Base-by-base conservation (phyloP, 2,888 invertebrate genomes). In the Chymomyza procnemis region DNA sequence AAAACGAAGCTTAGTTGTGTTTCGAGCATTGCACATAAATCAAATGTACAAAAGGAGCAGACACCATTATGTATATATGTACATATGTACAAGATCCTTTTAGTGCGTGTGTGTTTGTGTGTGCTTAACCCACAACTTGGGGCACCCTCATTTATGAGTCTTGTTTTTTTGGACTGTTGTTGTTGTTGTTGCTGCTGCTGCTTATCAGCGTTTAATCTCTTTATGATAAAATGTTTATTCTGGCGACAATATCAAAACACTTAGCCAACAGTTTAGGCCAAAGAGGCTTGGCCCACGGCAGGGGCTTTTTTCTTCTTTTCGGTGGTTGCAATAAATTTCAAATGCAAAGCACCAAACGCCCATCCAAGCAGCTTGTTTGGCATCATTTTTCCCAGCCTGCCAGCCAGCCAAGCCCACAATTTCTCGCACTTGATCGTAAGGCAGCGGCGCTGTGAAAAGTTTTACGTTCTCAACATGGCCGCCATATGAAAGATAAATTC, bases 191-290 rank as follows among this genome's bases (percentile, higher is more conserved):
- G 56, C 66, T 61, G 58, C 52, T 61, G 34, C 61, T 58, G 75
- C 74, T 85, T 81, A 85, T 86, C 78, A 75, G 70, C 75, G 71
- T 76, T 76, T 83, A 87, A 87, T 87, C 88, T 85, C 74, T 85
- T 88, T 85, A 83, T 88, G 83, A 83, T 81, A 79, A 83, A 87
- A 88, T 87, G 81, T 80, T 88, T 87, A 87, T 78, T 74, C 73
- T 72, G 67, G 66, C 78, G 76, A 79, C 82, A 79, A 73, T 76
- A 76, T 76, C 79, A 78, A 83, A 84, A 75, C 71, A 67, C 71
- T 68, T 71, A 62, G 59, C 56, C 52, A 74, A 57, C 62, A 66
- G 55, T 30, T 52, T 55, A 18, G 16, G 16, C 64, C 60, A 41
- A 41, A 41, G 47, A 56, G 30, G 46, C 59, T 34, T 48, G 52